Evolutionary conservation across 2,888 invertebrate genomes (phyloP), one percentile per base, ranked within the genome.

Genomic region (Eupithecia inturbata): DNA sequence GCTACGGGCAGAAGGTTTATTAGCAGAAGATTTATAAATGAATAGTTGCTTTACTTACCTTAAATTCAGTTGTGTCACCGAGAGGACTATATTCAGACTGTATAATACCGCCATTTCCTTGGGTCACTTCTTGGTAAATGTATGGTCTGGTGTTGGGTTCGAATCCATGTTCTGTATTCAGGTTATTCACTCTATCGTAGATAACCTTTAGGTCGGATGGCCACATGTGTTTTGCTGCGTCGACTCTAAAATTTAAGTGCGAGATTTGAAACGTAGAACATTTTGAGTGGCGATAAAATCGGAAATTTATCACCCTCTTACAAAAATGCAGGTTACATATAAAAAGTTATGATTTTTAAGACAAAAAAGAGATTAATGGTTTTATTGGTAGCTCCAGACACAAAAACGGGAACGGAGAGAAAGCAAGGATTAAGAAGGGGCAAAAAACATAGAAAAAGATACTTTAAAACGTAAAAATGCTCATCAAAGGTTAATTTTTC

Each of bases 171-270:
- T 91, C 84, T 0, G 93, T 93, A 79, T 95, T 96, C 41, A 97
- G 87, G 85, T 96, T 87, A 9, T 95, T 91, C 9, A 96, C 83
- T 31, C 94, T 88, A 0, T 91, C 91, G 82, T 96, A 96, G 76
- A 98, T 97, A n/a, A 85, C 87, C 77, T 93, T 83, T 39, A 98
- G 90, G 88, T 98, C 97, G 3, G 87, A 85, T 0, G 98, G 97
- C 94, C 95, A 96, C 96, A 97, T 97, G 84, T 97, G 97, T 82
- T 97, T 97, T 0, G 96, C 96, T 36, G 97, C 97, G 85, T 97
- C 97, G 9, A 97, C 95, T 79, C 97, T 96, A 87, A 96, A 97
- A 71, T n/a, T 39, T 64, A 33, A 36, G 62, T 19, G 31, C 9
- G 3, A 62, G 7, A 53, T 53, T 31, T 31, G 26, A 12, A 53